Percentiles rank a stretch among this genome's conserved stretches.
Conservation (phyloP, 2,113 vertebrate species). For the Menura novaehollandiae region DNA sequence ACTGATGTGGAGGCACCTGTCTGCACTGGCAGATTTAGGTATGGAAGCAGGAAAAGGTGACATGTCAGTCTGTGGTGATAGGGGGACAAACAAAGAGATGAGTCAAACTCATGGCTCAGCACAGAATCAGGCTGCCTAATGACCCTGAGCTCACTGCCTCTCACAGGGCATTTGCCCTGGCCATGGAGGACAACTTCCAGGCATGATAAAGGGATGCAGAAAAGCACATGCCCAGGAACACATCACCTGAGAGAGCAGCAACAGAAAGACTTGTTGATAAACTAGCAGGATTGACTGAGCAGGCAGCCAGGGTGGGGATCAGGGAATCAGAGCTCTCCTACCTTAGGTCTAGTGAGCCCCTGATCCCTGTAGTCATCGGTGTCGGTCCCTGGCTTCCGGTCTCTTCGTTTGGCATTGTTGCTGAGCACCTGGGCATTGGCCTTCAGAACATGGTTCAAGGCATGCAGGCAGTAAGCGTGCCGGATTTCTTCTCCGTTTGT, state of each 20-base stretch:
- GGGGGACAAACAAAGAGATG: not conserved
- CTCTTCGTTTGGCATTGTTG: slow-evolving; percentile 81
- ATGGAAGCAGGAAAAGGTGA: not conserved
- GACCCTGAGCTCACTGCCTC: not conserved
- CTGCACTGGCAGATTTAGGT: not conserved
- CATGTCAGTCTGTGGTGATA: not conserved
- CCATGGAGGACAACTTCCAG: fast-evolving
- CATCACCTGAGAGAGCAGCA: not conserved
- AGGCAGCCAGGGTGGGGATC: not conserved
- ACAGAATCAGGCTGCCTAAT: not conserved
- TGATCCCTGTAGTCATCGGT: slow-evolving; percentile 86
- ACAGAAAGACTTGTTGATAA: not conserved
- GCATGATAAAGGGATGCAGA: not conserved
- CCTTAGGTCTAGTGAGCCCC: slow-evolving; percentile 95
- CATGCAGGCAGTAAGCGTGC: slow-evolving; percentile 87
- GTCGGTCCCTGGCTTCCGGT: slow-evolving; percentile 65
- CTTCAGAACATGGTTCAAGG: slow-evolving; percentile 91
- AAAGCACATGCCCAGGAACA: not conserved
- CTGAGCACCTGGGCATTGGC: slow-evolving; percentile 87
- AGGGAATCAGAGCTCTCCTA: slow-evolving; percentile 29
- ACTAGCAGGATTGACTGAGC: not conserved
- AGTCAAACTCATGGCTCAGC: not conserved
- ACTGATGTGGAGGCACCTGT: not conserved
- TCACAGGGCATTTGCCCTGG: not conserved
- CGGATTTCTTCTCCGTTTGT: slow-evolving; percentile 81